Percentiles rank a stretch among this genome's conserved stretches.
Evolutionary conservation across 2,797 vertebrate genomes (phyloP).

Genomic region (Platyrinchus mystaceus): DNA sequence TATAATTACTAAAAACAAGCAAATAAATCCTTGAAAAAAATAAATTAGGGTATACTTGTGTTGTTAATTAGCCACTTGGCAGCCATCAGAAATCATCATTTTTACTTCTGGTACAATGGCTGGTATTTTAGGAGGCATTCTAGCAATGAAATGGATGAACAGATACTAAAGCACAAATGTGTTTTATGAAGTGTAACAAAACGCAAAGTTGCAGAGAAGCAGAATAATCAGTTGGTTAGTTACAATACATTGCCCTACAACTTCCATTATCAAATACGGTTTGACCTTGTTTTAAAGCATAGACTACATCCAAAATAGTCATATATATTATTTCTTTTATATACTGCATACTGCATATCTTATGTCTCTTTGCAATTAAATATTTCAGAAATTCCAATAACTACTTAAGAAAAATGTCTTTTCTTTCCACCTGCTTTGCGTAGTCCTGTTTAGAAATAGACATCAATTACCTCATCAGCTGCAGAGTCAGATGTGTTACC

Average conservation of each 20-base stretch:
- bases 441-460: background rate
- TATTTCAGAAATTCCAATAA: background rate
- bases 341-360: background rate
- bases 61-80: background rate
- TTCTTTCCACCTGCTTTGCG: background rate
- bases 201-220: background rate
- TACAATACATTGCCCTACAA: background rate
- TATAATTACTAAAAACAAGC: background rate
- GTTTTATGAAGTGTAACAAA: slow-evolving; percentile 8
- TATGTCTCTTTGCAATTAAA: background rate
- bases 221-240: background rate
- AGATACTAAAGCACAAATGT: background rate
- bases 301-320: background rate
- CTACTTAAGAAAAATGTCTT: background rate
- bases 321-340: background rate
- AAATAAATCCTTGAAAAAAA: background rate
- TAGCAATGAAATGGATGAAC: background rate
- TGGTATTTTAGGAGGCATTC: slow-evolving; percentile 3
- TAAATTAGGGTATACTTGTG: background rate
- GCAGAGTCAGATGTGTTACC: background rate
- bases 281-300: background rate
- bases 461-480: background rate
- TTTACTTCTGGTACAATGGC: slow-evolving; percentile 18
- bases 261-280: background rate
- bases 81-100: background rate